Evolutionary conservation across 2,113 vertebrate species (phyloP), one percentile per base, ranked within the genome.

Genomic region (Chloropsis cyanopogon): DNA sequence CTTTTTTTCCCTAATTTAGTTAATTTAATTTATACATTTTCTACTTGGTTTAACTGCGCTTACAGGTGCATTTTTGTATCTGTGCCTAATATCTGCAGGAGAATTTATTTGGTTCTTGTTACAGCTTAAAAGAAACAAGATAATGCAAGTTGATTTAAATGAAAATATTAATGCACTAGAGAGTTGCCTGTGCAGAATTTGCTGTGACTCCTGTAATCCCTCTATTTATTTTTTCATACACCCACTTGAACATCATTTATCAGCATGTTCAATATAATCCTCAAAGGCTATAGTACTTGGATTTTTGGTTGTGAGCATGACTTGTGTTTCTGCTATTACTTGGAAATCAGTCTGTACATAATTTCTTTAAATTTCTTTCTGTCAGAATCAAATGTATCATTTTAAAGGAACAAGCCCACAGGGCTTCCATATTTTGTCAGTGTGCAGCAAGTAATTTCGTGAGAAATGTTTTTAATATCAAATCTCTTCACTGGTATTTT

Each of bases 401-500:
- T 96, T 92, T 49, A 92, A 88, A 75, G 53, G 23, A 96, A 86
- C 21, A 93, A 94, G 76, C 86, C 90, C 72, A 82, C 14, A 82
- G 72, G 69, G 69, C 41, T 86, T 94, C 22, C 53, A 47, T 53
- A 73, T 83, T 88, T 95, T 90, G 52, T 70, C 64, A 64, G 17
- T 50, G 23, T 88, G 82, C 41, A 90, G 71, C n/a, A 78, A 94
- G 56, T 81, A 96, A 92, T 95, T 92, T 96, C 7, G 75, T 81
- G 65, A 90, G 37, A 64, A 90, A 90, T 83, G 49, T 82, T 82
- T 93, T 90, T 86, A 94, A 96, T 93, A 95, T 92, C 35, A 90
- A 71, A 47, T 64, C 44, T 86, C 52, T 86, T 24, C 11, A 41
- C 26, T 60, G 33, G 11, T 70, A 90, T 92, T 93, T 93, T 94